Evolutionary conservation across 2,888 invertebrate species (phyloP), one percentile per base, ranked within the genome.

Genomic region (Epinotia brunnichana): DNA sequence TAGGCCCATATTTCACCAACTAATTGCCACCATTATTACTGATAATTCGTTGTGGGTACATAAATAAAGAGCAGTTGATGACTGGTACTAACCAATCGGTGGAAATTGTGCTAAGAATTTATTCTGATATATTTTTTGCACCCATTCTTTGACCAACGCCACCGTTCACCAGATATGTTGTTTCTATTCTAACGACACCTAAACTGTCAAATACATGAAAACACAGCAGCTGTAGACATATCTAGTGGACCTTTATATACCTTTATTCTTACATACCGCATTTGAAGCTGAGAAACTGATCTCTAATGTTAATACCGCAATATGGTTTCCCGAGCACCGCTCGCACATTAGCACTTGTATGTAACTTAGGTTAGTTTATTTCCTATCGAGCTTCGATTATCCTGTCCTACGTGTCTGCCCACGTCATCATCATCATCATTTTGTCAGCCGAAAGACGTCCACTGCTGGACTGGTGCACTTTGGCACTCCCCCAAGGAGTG

Each of bases 331-430:
- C 44, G 71, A 17, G 59, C 66, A 71, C 71, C 66, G 53, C 71
- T 54, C 71, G 63, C 61, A 15, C 69, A 59, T 39, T 44, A 61
- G 76, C 77, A 80, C 81, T 78, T 83, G 83, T 78, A 77, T 83
- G 83, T 85, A 83, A 81, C 79, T 81, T 86, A 86, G 83, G 84
- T 85, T 87, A 87, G 83, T 84, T 83, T 78, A 80, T 82, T 80
- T 79, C 78, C 81, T 79, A 78, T 79, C 76, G 79, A 77, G 77
- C 78, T 79, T 79, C 78, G 70, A 77, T 44, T 19, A 56, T 53
- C 24, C 39, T 24, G 59, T 13, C 64, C 51, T 53, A 19, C 53
- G 15, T 11, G 0, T 39, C 21, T 17, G 48, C 10, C 53, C 35
- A 53, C 48, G 63, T 51, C 29, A n/a, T n/a, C n/a, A n/a, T n/a